Conservation (phyloP, 2,113 vertebrate genomes). For the Mustela lutreola region DNA sequence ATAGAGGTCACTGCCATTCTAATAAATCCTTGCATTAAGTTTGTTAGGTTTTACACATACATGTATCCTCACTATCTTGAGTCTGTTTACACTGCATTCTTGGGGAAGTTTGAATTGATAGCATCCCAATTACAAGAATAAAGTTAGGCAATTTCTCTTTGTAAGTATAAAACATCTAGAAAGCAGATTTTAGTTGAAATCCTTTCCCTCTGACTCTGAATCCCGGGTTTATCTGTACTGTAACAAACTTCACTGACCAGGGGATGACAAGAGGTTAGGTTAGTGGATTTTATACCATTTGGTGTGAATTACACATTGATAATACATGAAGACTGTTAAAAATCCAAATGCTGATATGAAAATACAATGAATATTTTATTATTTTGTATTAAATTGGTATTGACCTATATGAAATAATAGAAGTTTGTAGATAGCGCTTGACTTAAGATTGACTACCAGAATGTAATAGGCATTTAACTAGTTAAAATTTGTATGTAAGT, state of each 20-base stretch:
- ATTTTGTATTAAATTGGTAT: constrained; percentile 32
- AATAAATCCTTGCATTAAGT: constrained; percentile 4
- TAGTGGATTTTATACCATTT: constrained; percentile 31
- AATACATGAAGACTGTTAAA: not conserved
- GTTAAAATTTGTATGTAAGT: not conserved
- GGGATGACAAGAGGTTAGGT: not conserved
- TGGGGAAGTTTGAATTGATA: not conserved
- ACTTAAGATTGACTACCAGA: not conserved
- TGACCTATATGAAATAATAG: constrained; percentile 25
- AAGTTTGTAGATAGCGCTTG: not conserved
- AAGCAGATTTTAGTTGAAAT: constrained; percentile 54
- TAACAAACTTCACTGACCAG: not conserved
- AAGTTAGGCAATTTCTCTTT: not conserved
- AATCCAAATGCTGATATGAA: not conserved
- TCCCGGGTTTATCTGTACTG: not conserved
- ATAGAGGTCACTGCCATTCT: not conserved
- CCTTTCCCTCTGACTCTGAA: not conserved
- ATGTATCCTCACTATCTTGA: not conserved
- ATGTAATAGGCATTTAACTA: not conserved
- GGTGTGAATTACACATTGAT: constrained; percentile 42
- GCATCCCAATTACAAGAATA: not conserved
- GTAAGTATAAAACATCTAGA: not conserved
- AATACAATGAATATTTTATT: not conserved
- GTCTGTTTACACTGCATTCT: not conserved
- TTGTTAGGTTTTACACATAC: not conserved